Evolutionary conservation across 2,113 vertebrate genomes (phyloP).

Genomic region (Eurypyga helias): DNA sequence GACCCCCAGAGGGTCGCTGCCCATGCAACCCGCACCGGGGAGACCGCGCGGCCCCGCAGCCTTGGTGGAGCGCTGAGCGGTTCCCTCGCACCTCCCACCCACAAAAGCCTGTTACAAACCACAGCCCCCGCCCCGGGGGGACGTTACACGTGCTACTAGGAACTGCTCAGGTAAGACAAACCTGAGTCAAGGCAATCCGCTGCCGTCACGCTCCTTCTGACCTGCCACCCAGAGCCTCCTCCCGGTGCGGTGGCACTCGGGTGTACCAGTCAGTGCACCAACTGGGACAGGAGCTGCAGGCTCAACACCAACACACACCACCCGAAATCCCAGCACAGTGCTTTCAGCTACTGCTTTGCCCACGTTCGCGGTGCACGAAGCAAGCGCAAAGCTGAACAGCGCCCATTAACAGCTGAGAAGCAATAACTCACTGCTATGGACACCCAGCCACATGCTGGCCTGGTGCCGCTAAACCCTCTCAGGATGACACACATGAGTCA

Average conservation of each 20-base stretch:
- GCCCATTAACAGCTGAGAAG: neutral
- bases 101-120: neutral
- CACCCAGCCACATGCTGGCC: neutral
- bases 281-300: no score
- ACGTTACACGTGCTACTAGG: fast-evolving
- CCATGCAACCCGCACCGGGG: fast-evolving
- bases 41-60: neutral
- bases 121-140: neutral
- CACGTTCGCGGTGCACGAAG: fast-evolving
- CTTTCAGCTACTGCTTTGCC: fast-evolving
- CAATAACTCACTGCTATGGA: neutral
- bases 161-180: neutral
- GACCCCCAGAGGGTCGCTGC: fast-evolving
- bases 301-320: neutral
- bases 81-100: fast-evolving
- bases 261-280: fast-evolving
- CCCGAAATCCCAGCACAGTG: fast-evolving
- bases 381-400: neutral
- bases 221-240: neutral
- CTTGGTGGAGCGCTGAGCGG: fast-evolving
- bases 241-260: fast-evolving
- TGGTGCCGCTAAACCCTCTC: neutral
- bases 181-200: fast-evolving
- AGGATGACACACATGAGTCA: fast-evolving
- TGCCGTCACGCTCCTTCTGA: fast-evolving